phyloP scores from a whole-genome alignment of 1,140 invertebrate species.

The Phymastichus coffea region DNA sequence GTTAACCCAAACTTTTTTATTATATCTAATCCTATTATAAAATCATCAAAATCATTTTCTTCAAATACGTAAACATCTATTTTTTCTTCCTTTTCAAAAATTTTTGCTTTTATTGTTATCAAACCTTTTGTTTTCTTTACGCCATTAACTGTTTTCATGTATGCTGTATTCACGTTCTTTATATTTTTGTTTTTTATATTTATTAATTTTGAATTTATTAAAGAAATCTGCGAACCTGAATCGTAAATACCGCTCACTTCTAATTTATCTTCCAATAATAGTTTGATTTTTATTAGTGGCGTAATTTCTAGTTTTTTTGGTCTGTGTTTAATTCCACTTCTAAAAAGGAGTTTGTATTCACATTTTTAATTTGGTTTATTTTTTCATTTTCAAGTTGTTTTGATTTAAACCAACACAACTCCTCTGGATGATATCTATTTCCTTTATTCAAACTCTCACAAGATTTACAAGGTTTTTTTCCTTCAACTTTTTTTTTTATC shows the following conservation, averaged over 20 bases:
- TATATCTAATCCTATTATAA: slow-evolving; percentile 22
- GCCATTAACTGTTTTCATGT: slow-evolving; percentile 1
- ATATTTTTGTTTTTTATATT: neutral
- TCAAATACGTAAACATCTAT: slow-evolving; percentile 19
- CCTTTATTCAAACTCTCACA: slow-evolving; percentile 24
- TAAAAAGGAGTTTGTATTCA: slow-evolving; percentile 5
- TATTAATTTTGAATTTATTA: slow-evolving; percentile 1
- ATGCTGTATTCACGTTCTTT: neutral
- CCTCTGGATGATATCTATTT: neutral
- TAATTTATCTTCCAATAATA: neutral
- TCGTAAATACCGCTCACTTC: neutral
- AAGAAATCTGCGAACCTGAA: neutral
- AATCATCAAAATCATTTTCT: slow-evolving; percentile 23
- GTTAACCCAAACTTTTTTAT: slow-evolving; percentile 25
- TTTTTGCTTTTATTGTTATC: slow-evolving; percentile 26
- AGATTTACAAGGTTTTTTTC: slow-evolving; percentile 22
- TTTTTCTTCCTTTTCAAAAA: slow-evolving; percentile 26
- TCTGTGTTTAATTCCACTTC: neutral
- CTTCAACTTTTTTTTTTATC: slow-evolving; percentile 8
- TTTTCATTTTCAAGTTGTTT: neutral
- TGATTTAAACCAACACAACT: neutral
- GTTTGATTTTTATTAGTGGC: neutral
- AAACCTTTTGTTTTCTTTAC: slow-evolving; percentile 13
- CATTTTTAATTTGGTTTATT: neutral
- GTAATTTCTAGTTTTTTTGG: neutral